Percentiles rank a stretch among this genome's conserved stretches.
phyloP scores from a whole-genome alignment of 92 coral and sea anemone species.

The Pocillopora meandrina region DNA sequence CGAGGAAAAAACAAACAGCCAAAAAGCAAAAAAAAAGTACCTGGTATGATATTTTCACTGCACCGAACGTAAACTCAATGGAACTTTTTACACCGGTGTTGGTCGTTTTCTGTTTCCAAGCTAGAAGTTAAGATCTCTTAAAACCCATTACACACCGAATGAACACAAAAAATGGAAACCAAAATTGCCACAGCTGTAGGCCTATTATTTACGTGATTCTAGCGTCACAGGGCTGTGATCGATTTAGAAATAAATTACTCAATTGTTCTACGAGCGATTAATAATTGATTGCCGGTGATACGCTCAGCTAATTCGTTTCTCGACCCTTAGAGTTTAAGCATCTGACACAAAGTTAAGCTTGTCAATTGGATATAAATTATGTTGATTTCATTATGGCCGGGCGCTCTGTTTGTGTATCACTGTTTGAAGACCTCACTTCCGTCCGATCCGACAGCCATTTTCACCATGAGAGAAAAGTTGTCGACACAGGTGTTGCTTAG shows the following conservation, averaged over 20 bases:
- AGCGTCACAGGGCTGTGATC: constrained; percentile 76
- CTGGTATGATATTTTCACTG: constrained; percentile 19
- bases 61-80: constrained; percentile 26
- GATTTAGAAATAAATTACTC: constrained; percentile 81
- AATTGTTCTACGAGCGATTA: constrained; percentile 78
- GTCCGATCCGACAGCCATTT: constrained; percentile 63
- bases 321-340: constrained; percentile 49
- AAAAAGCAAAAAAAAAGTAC: constrained; percentile 27
- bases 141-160: constrained; percentile 97
- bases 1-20: background rate
- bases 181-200: constrained; percentile 87
- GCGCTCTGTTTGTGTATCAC: constrained; percentile 82
- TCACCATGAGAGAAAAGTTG: constrained; percentile 79
- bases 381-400: constrained; percentile 75
- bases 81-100: constrained; percentile 66
- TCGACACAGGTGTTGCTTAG: constrained; percentile 68
- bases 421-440: constrained; percentile 73
- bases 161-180: constrained; percentile 88
- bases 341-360: constrained; percentile 57
- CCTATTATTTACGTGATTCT: constrained; percentile 69
- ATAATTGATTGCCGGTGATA: constrained; percentile 48
- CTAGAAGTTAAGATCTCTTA: constrained; percentile 87
- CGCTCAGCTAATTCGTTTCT: constrained; percentile 73
- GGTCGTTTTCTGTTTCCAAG: constrained; percentile 82
- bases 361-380: constrained; percentile 69